Evolutionary conservation across 92 coral and sea anemone species (phyloP), one percentile per base, ranked within the genome.

Genomic region (Epizoanthus rinbou): DNA sequence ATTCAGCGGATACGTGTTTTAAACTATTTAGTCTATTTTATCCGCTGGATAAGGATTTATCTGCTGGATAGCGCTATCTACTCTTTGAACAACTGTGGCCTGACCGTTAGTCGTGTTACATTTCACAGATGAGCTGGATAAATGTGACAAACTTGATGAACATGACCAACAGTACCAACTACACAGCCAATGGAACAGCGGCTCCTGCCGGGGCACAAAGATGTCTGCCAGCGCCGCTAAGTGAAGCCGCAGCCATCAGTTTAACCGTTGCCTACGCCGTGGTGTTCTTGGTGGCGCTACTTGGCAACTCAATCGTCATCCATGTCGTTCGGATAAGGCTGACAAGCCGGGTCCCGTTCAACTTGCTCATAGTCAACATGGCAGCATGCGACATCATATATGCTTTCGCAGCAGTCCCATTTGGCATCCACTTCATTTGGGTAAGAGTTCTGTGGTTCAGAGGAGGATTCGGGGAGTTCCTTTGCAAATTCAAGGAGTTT

Each of bases 331-430:
- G 82, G 23, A 41, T 41, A 13, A 69, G 82, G 41, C 19, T 78
- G 39, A 19, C 69, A 78, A 78, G 62, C 24, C 58, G 82, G 21
- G 82, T 78, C 35, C 82, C 82, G 17, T 78, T 78, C 71, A 78
- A 78, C 59, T 31, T 78, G 50, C 82, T 78, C 23, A 78, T 78
- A 11, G 71, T 78, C 82, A 78, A 78, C 58, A 60, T 78, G 70
- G 82, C 82, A 31, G 82, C 21, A 13, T 78, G 82, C 25, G 82
- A 78, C 82, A 62, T 78, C 59, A 78, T 78, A 21, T 78, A 78
- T 37, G 82, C 70, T 17, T 59, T 78, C 24, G 82, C 82, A 62
- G 82, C 82, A 13, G 82, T 35, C 25, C 82, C 82, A 25, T 78
- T 78, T 0, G 58, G 39, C 8, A 62, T 78, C 47, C 71, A 78